Evolutionary conservation across 2,797 vertebrate species (phyloP).

Genomic region (Linurgus olivaceus): DNA sequence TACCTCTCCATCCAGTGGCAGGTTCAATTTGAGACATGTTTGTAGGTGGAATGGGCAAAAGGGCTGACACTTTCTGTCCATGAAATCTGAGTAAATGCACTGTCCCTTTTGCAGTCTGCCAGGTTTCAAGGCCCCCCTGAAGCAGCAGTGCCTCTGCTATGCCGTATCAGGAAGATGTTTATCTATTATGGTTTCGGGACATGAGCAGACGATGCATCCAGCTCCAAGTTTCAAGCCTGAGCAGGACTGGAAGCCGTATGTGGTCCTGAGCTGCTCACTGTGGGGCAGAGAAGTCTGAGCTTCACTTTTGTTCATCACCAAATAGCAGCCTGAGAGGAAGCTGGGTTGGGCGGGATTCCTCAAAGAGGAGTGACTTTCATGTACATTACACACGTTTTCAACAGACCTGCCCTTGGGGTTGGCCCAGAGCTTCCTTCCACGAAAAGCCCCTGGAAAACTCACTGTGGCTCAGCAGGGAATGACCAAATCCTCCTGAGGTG

Average conservation of each 20-base stretch:
- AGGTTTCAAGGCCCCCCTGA: neutral
- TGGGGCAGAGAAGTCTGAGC: neutral
- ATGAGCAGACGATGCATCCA: neutral
- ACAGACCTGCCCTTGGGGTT: neutral
- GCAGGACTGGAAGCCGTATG: neutral
- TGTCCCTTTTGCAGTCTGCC: neutral
- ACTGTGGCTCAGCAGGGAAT: neutral
- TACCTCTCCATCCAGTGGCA: neutral
- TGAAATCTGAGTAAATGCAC: neutral
- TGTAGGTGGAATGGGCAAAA: neutral
- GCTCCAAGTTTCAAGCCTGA: conserved; percentile 32
- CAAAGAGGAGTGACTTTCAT: neutral
- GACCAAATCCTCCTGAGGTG: neutral
- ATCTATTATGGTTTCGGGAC: neutral
- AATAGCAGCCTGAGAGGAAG: neutral
- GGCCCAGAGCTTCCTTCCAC: neutral
- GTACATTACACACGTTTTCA: neutral
- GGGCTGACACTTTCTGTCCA: neutral
- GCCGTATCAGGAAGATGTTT: conserved; percentile 8
- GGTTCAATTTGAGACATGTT: neutral
- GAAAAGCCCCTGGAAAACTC: neutral
- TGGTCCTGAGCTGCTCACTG: neutral
- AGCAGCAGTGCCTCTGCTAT: neutral
- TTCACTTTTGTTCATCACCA: neutral
- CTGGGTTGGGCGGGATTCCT: neutral